Evolutionary conservation across 2,113 vertebrate species (phyloP).

Genomic region (Oreochromis spilurus): DNA sequence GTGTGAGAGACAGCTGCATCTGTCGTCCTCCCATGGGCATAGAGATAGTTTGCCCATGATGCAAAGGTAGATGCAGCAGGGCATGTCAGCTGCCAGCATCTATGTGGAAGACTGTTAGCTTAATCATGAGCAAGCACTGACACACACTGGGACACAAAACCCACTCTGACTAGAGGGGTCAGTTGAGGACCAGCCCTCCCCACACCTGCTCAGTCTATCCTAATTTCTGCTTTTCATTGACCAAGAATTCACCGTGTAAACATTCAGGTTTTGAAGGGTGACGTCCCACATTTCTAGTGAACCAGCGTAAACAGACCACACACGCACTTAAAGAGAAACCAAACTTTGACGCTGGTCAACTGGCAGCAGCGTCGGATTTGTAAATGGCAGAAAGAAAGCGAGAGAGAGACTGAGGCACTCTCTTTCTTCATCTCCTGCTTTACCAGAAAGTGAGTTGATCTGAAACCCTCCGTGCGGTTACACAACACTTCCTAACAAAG

Average conservation of each 20-base stretch:
- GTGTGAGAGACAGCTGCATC: slow-evolving; percentile 29
- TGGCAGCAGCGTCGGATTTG: not conserved
- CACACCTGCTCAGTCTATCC: not conserved
- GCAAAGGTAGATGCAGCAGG: not conserved
- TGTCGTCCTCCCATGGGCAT: slow-evolving; percentile 1
- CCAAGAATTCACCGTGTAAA: not conserved
- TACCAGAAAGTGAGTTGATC: slow-evolving; percentile 36
- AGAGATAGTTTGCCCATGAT: slow-evolving; percentile 17
- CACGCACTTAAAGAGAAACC: slow-evolving; percentile 4
- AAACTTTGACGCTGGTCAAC: not conserved
- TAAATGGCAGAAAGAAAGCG: not conserved
- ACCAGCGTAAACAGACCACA: not conserved
- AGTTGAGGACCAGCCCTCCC: not conserved
- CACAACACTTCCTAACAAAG: slow-evolving; percentile 44
- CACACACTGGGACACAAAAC: not conserved
- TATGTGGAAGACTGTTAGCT: not conserved
- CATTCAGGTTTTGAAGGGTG: not conserved
- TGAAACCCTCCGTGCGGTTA: slow-evolving; percentile 6
- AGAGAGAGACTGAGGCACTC: not conserved
- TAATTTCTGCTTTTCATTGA: not conserved
- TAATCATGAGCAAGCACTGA: not conserved
- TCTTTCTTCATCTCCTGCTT: not conserved
- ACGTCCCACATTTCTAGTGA: slow-evolving; percentile 14
- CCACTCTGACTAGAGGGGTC: not conserved
- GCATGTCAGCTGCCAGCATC: not conserved